These are phyloP conservation scores for Pristionchus japonicus DNA, from an alignment of 2,888 invertebrate genomes.

Conservation along the genomic window DNA sequence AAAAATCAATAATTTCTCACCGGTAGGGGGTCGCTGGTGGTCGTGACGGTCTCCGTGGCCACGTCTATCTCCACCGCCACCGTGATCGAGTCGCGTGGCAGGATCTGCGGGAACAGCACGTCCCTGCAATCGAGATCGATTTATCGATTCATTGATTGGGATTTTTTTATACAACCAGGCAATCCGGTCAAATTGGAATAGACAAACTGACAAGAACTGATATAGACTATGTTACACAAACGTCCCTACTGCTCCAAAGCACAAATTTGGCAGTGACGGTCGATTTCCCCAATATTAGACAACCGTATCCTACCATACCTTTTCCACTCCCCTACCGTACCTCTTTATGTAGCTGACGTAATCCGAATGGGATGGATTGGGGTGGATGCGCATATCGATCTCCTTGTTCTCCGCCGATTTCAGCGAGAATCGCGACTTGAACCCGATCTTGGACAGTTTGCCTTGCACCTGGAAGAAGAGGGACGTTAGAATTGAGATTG, in stretches of 20 bases:
- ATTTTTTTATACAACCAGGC: too few species aligned
- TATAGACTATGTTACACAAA: too few species aligned
- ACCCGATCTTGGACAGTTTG: slow-evolving; percentile 62
- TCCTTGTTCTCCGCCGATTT: slow-evolving; percentile 72
- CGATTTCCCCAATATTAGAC: too few species aligned
- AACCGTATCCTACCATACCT: background rate
- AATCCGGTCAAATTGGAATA: too few species aligned
- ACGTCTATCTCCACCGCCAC: slow-evolving; percentile 75
- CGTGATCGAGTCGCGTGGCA: slow-evolving; percentile 74
- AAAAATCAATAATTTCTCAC: too few species aligned
- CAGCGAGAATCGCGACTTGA: slow-evolving; percentile 74
- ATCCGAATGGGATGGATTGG: slow-evolving; percentile 75
- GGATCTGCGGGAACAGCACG: slow-evolving; percentile 75
- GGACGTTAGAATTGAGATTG: background rate
- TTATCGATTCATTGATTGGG: background rate
- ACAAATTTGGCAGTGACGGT: too few species aligned
- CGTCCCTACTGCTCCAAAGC: too few species aligned
- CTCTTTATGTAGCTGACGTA: slow-evolving; percentile 75
- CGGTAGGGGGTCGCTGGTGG: slow-evolving; percentile 63
- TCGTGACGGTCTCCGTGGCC: slow-evolving; percentile 75
- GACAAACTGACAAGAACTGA: too few species aligned
- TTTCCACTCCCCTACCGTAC: slow-evolving; percentile 1
- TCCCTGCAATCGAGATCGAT: slow-evolving; percentile 58
- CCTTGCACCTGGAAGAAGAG: slow-evolving; percentile 27
- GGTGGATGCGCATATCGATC: slow-evolving; percentile 72